phyloP scores from a whole-genome alignment of 1,140 invertebrate genomes.

The Rhagoletis pomonella region DNA sequence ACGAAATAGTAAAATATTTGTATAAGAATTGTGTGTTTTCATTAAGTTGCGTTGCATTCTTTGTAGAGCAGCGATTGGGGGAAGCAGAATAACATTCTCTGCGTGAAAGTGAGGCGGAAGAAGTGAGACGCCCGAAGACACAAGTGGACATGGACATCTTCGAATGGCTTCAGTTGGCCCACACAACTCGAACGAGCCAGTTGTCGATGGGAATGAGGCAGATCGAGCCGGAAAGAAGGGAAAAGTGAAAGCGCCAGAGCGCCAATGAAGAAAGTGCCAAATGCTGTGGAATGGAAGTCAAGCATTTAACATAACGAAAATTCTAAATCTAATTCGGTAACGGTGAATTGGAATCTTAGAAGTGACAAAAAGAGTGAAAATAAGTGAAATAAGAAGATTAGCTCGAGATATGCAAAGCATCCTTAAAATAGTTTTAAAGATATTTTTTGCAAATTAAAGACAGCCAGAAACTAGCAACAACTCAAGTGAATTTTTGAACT shows the following conservation, averaged over 20 bases:
- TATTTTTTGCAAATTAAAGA: not conserved
- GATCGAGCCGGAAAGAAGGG: not conserved
- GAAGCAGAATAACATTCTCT: not conserved
- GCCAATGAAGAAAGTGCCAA: not conserved
- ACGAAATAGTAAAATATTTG: not conserved
- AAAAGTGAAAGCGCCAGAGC: not conserved
- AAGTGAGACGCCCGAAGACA: not conserved
- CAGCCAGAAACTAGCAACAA: not conserved
- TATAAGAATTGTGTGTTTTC: conserved; percentile 1
- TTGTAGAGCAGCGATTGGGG: not conserved
- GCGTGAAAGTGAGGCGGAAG: not conserved
- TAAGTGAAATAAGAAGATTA: not conserved
- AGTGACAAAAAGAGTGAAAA: not conserved
- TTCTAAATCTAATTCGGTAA: conserved; percentile 56
- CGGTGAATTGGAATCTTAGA: conserved; percentile 56
- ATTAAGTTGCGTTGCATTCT: conserved; percentile 25
- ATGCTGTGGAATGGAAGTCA: not conserved
- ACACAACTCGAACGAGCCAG: conserved; percentile 49
- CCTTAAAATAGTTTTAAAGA: conserved; percentile 48
- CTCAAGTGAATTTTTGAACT: not conserved
- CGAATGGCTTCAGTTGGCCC: conserved; percentile 45
- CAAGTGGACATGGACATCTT: conserved; percentile 40
- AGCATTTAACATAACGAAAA: conserved; percentile 4
- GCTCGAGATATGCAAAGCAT: conserved; percentile 3
- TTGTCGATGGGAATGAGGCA: conserved; percentile 14